Percentiles rank a stretch among this genome's conserved stretches.
Conservation (phyloP, 2,113 vertebrate species). For the Cettia cetti region DNA sequence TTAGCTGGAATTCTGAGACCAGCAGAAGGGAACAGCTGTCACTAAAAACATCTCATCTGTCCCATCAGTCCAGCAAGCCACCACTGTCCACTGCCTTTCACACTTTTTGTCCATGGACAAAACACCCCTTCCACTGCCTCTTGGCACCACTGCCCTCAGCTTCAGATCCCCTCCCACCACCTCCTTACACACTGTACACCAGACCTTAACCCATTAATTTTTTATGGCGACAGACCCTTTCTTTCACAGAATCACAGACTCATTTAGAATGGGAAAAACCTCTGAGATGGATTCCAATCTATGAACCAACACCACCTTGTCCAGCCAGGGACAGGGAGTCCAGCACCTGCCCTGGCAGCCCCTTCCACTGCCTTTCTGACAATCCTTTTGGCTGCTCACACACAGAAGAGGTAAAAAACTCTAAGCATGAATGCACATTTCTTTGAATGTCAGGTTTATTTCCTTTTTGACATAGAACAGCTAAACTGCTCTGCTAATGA, state of each 20-base stretch:
- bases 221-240: not conserved
- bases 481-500: not conserved
- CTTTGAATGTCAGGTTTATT: not conserved
- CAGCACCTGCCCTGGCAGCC: not conserved
- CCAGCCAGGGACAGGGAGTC: not conserved
- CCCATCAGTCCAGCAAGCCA: not conserved
- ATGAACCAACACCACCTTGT: not conserved
- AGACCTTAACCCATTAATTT: not conserved
- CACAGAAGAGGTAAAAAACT: not conserved
- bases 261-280: not conserved
- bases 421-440: not conserved
- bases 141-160: not conserved
- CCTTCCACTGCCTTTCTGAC: not conserved
- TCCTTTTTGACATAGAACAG: not conserved
- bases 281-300: not conserved
- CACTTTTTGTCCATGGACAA: no score
- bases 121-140: not conserved
- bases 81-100: not conserved
- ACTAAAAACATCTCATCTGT: not conserved
- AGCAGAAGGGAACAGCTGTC: not conserved
- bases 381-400: not conserved
- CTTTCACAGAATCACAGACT: not conserved
- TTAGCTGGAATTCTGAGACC: not conserved
- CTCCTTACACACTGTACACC: not conserved
- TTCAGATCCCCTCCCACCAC: not conserved